A percentile compares a stretch with the other conserved stretches of the same genome.
Evolutionary conservation across 2,797 vertebrate species (phyloP).

Genomic region (Cottoperca gobio): DNA sequence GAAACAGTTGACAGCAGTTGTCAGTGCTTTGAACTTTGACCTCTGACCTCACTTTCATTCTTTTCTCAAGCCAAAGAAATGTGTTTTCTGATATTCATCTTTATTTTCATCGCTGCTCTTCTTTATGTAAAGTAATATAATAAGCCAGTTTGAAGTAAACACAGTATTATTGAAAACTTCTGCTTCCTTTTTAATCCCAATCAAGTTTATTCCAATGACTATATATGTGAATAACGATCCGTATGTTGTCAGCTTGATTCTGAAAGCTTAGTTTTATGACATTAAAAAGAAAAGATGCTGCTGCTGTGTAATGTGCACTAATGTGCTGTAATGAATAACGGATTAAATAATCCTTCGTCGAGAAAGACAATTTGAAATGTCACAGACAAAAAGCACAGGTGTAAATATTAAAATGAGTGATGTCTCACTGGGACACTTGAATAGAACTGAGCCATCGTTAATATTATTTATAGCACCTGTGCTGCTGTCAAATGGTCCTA

Average conservation of each 20-base stretch:
- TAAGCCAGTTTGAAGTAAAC: no score
- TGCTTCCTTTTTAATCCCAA: not conserved
- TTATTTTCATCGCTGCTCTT: not conserved
- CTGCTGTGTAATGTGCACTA: not conserved
- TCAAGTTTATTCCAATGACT: not conserved
- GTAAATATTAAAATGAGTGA: not conserved
- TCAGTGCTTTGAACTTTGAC: slow-evolving; percentile 34
- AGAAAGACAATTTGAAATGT: not conserved
- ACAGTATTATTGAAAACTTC: not conserved
- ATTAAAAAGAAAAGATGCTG: no score
- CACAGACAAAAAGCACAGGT: slow-evolving; percentile 1
- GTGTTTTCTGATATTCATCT: not conserved
- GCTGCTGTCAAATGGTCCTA: not conserved
- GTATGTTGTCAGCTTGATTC: not conserved
- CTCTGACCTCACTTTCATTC: slow-evolving; percentile 32
- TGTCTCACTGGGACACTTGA: not conserved
- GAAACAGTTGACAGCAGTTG: slow-evolving; percentile 49
- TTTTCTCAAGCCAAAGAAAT: not conserved
- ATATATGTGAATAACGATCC: not conserved
- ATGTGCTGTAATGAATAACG: not conserved
- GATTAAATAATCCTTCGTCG: not conserved
- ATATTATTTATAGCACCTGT: not conserved
- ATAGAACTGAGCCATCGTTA: not conserved
- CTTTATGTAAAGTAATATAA: not conserved
- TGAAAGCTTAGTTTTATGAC: not conserved